phyloP scores from a whole-genome alignment of 1,140 invertebrate species.

The Drosophila littoralis region DNA sequence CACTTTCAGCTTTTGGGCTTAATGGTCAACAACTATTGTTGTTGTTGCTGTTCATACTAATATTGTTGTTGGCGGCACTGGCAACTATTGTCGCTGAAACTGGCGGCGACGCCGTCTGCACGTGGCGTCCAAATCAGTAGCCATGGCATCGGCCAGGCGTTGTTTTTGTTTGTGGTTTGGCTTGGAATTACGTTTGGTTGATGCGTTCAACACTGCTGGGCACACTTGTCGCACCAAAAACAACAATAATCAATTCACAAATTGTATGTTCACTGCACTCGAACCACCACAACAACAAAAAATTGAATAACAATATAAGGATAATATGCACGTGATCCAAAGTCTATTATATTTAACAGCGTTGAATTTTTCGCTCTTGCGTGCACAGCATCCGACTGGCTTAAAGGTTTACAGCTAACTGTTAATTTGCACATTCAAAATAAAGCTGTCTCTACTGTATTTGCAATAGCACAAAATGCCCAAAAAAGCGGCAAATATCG shows the following conservation, averaged over 20 bases:
- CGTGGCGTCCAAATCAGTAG: slow-evolving; percentile 55
- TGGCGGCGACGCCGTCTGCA: slow-evolving; percentile 67
- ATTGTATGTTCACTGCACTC: slow-evolving; percentile 29
- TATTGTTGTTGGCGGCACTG: slow-evolving; percentile 15
- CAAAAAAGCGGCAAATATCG: background rate
- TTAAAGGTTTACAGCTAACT: slow-evolving; percentile 48
- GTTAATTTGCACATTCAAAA: slow-evolving; percentile 34
- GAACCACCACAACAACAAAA: slow-evolving; percentile 24
- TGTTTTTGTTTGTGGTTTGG: slow-evolving; percentile 37
- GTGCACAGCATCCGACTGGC: slow-evolving; percentile 40
- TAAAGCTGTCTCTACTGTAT: background rate
- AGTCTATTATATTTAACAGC: slow-evolving; percentile 13
- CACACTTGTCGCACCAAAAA: slow-evolving; percentile 25
- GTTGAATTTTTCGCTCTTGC: slow-evolving; percentile 15
- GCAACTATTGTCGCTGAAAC: slow-evolving; percentile 40
- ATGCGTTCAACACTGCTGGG: background rate
- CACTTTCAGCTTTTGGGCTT: slow-evolving; percentile 44
- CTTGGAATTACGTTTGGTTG: background rate
- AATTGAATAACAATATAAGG: slow-evolving; percentile 1
- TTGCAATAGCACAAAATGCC: slow-evolving; percentile 16
- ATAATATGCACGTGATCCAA: slow-evolving; percentile 34
- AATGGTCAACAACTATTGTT: slow-evolving; percentile 33
- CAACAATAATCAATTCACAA: background rate
- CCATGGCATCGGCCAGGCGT: slow-evolving; percentile 43
- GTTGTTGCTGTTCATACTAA: slow-evolving; percentile 3